Base-by-base conservation (phyloP, 2,113 vertebrate species). In the Micromys minutus region DNA sequence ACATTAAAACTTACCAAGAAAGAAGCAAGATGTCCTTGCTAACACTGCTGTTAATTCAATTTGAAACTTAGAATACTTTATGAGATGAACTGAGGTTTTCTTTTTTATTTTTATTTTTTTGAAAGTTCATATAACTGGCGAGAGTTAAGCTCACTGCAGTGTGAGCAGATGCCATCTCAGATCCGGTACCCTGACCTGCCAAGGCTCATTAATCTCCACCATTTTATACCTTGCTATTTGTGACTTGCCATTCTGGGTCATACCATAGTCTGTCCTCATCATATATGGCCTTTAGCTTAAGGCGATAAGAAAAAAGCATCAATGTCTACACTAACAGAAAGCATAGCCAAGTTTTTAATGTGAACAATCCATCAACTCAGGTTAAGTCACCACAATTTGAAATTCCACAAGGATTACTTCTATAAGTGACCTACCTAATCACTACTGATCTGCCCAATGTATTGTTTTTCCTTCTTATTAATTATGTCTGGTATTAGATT, bases 171-270 rank as follows among this genome's bases (percentile, higher is more conserved):
- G 95, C 50, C 61, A 52, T 57, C 29, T 92, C 86, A 47, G 61
- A 74, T 76, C 50, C 39, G 67, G 93, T 47, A 52, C 34, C 34
- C 39, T 59, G 76, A 86, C 81, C 94, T 96, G 96, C 96, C 96
- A 95, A 90, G 59, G 61, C 74, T 96, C 92, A 96, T 95, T 95
- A 95, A 97, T 95, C 93, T 95, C 81, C 47, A 94, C 61, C 77
- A 0, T 65, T 92, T 92, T 87, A 87, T 76, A 88, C 42, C 34
- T 95, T 69, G 1, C 52, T 87, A 71, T 69, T 80, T 76, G 52
- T 0, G 22, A 52, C 57, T 95, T 26, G 29, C n/a, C 83, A 84
- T 47, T 67, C 76, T 55, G 21, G 22, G 59, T 57, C 63, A 36
- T 61, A 76, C 11, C 45, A 24, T 36, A 88, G 17, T 63, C n/a